A percentile compares a stretch with the other conserved stretches of the same genome.
These are phyloP conservation scores for Parnassius orleans DNA, from an alignment of 2,888 invertebrate genomes.

Conservation along the genomic window DNA sequence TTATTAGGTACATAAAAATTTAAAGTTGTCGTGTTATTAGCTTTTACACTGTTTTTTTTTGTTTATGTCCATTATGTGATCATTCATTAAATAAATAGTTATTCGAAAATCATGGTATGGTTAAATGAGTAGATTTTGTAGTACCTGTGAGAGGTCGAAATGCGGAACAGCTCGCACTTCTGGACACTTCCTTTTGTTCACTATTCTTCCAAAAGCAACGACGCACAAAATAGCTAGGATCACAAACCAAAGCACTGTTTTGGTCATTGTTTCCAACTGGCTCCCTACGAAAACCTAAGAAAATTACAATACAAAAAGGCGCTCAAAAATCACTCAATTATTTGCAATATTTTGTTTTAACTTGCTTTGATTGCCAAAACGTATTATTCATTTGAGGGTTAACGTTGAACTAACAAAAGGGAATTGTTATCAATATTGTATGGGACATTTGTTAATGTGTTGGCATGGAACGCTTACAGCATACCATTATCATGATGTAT, in stretches of 20 bases:
- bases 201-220: slow-evolving; percentile 51
- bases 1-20: no score
- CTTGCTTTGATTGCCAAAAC: slow-evolving; percentile 32
- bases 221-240: slow-evolving; percentile 41
- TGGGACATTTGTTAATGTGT: slow-evolving; percentile 67
- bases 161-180: slow-evolving; percentile 89
- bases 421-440: slow-evolving; percentile 74
- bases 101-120: neutral
- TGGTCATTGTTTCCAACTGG: slow-evolving; percentile 34
- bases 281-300: neutral
- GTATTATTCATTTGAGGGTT: slow-evolving; percentile 57
- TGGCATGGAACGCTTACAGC: slow-evolving; percentile 56
- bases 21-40: no score
- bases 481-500: slow-evolving; percentile 68
- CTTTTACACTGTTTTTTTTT: no score
- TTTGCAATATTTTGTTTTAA: neutral
- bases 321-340: neutral
- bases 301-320: neutral
- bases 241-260: slow-evolving; percentile 36
- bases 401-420: slow-evolving; percentile 67
- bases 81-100: no score
- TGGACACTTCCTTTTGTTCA: slow-evolving; percentile 87
- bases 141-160: slow-evolving; percentile 88
- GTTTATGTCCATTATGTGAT: neutral
- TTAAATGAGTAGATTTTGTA: neutral